Base-by-base conservation (phyloP, 2,113 vertebrate species). In the Uropsilus gracilis region DNA sequence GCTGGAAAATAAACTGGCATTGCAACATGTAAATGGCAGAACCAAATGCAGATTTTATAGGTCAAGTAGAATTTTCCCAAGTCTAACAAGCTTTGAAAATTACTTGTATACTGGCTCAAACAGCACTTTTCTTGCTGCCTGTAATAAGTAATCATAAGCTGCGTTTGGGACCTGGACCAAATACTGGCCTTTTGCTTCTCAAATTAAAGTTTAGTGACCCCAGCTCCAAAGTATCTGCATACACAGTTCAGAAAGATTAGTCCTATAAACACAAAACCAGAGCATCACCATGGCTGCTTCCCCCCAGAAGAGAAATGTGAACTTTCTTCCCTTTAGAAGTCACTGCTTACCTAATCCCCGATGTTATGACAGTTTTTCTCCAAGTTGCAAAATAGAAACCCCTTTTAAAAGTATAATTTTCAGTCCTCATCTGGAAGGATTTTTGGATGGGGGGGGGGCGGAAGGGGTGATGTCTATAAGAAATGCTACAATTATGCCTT, bases 231-330 rank as follows among this genome's bases (percentile, higher is more conserved):
- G 39, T 73, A 22, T 73, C 59, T 95, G 71, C 57, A 48, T 46
- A 68, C 63, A 90, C 68, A 61, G 7, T 77, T 91, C 76, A 91
- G 88, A 94, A 96, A 95, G 91, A 93, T 97, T 95, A 84, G 83
- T 63, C 68, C 84, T 30, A 50, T 84, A 84, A 96, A 91, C 59
- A 83, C 82, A 82, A 78, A 86, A 92, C 6, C 53, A 91, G 78
- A 80, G 26, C 0, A 0, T 69, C 91, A 89, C 78, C 80, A n/a
- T 59, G 59, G 63, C 86, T 86, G 71, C 8, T 92, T 96, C 44
- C 34, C 75, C 91, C 71, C 86, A 89, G 39, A 95, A 91, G 90
- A 89, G 50, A 95, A 90, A 85, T 53, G 59, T 68, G 46, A 96
- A 78, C 59, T 53, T 72, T 78, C 73, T 71, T 94, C 18, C 53